Conservation (phyloP, 2,888 invertebrate genomes). For the Harpagoxenus sublaevis region DNA sequence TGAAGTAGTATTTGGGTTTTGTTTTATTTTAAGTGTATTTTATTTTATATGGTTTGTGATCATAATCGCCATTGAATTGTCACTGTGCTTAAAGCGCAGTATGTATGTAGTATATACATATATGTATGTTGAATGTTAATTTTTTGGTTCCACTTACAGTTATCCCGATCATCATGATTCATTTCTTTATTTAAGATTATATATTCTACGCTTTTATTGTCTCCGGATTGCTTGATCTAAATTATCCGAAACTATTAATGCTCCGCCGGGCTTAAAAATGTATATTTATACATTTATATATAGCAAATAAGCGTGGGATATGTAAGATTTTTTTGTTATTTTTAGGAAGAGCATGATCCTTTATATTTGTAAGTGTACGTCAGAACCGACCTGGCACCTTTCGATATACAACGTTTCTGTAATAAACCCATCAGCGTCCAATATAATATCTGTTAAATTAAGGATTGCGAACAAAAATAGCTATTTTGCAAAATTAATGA, state of each 20-base stretch:
- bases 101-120: conserved; percentile 35
- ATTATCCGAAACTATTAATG: not conserved
- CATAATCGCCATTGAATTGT: not conserved
- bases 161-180: conserved; percentile 20
- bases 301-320: conserved; percentile 67
- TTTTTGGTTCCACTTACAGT: conserved; percentile 51
- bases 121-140: conserved; percentile 65
- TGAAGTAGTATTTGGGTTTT: conserved; percentile 50
- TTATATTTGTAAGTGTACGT: conserved; percentile 67
- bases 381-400: conserved; percentile 79
- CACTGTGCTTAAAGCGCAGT: conserved; percentile 39
- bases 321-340: conserved; percentile 50
- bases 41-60: conserved; percentile 58
- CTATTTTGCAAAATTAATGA: not conserved
- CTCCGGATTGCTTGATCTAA: not conserved
- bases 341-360: conserved; percentile 69
- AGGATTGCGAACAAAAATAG: not conserved
- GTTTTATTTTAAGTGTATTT: conserved; percentile 59
- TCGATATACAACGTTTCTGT: conserved; percentile 55
- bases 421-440: conserved; percentile 44
- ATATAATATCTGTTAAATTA: conserved; percentile 40
- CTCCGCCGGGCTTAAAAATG: not conserved
- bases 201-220: conserved; percentile 40
- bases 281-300: not conserved
- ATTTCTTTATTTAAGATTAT: conserved; percentile 23